Percentiles rank a stretch among this genome's conserved stretches.
Conservation (phyloP, 2,797 vertebrate species). For the Urophycis tenuis region DNA sequence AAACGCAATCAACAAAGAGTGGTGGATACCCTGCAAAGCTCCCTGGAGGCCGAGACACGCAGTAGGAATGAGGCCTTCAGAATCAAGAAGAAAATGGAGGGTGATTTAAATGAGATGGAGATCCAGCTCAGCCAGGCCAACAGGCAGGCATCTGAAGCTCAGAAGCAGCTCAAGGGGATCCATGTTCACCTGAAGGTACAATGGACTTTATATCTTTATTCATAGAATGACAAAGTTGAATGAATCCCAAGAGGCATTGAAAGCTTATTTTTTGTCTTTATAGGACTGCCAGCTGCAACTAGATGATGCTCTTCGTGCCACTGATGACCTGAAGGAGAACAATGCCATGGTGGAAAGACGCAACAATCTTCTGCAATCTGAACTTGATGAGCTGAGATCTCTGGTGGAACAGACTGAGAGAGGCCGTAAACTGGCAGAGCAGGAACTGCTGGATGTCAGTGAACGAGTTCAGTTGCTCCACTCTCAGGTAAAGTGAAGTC, state of each 20-base stretch:
- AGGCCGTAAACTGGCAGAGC: conserved; percentile 80
- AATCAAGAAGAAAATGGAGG: conserved; percentile 81
- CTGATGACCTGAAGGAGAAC: conserved; percentile 84
- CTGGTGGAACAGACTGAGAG: conserved; percentile 77
- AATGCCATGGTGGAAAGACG: conserved; percentile 79
- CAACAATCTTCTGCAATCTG: conserved; percentile 75
- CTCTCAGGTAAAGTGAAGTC: conserved; percentile 70
- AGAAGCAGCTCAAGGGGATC: conserved; percentile 75
- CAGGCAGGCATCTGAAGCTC: conserved; percentile 75
- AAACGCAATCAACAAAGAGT: conserved; percentile 67
- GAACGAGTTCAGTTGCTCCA: conserved; percentile 87
- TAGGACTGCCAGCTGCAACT: conserved; percentile 81
- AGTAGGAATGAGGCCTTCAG: conserved; percentile 74
- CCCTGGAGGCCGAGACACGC: conserved; percentile 72
- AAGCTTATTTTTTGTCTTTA: not conserved
- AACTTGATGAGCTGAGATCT: conserved; percentile 73
- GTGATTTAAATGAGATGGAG: conserved; percentile 86
- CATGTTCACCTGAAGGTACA: conserved; percentile 72
- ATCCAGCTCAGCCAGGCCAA: conserved; percentile 77
- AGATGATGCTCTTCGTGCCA: conserved; percentile 68
- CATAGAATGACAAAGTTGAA: not conserved
- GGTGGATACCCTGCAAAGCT: conserved; percentile 67
- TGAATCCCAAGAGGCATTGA: not conserved
- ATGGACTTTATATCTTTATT: not conserved
- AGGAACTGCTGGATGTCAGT: conserved; percentile 81